Evolutionary conservation across 2,797 vertebrate species (phyloP), one percentile per base, ranked within the genome.

Genomic region (Myotis planiceps): DNA sequence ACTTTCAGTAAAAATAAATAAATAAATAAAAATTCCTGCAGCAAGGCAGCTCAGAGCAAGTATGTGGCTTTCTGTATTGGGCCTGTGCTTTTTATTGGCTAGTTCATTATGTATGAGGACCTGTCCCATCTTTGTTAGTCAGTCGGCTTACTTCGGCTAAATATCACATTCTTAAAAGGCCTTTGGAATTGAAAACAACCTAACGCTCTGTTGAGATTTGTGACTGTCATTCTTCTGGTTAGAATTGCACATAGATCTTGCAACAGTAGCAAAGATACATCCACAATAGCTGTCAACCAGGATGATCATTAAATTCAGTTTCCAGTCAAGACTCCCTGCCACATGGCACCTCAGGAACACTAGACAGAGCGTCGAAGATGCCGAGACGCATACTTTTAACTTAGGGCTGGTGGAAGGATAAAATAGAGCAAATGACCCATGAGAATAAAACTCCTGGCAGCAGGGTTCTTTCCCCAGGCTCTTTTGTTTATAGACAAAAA

Each of bases 171-270:
- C 71, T 91, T 95, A 53, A 94, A 93, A 92, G 72, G 53, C 10
- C 29, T 89, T 92, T 55, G 60, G 72, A 93, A 95, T 60, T 76
- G 88, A 81, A 92, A 97, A 89, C 53, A 96, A 68, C 47, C 53
- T 79, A 85, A 76, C 71, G 53, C 71, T 83, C 81, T 92, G 53
- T 63, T 93, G 81, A 92, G 92, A 94, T 96, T 94, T 96, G 94
- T 96, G 97, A 94, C 94, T 93, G 80, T 94, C 86, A 92, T 94
- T 74, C 71, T 94, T 94, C 66, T 94, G 84, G 60, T 92, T 97
- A 92, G 86, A 96, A 92, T 16, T 82, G 49, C 80, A 88, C 37
- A 84, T 42, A 60, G 92, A 58, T 79, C 1, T 12, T 78, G 32
- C 29, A 89, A 60, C 47, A 83, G 53, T 79, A 95, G 95, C 74